phyloP scores from a whole-genome alignment of 2,797 vertebrate species.

The Rhinichthys osculus region DNA sequence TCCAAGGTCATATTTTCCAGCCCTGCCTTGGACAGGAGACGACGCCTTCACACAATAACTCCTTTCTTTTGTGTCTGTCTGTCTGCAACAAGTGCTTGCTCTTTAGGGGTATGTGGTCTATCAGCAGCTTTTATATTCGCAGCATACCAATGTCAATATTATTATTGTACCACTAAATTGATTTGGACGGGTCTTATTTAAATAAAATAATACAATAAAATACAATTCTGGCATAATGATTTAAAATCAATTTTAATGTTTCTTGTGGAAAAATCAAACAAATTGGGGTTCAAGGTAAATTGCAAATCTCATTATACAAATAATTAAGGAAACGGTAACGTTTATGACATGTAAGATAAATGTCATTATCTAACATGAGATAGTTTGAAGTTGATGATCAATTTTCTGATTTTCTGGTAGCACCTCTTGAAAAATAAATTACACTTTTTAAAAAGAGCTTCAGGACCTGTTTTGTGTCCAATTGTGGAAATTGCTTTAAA shows the following conservation, averaged over 20 bases:
- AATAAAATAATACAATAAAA: neutral
- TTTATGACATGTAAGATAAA: neutral
- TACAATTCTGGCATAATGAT: neutral
- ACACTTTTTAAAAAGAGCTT: neutral
- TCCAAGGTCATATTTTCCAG: conserved; percentile 58
- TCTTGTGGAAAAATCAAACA: neutral
- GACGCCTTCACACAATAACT: conserved; percentile 22
- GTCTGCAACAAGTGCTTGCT: conserved; percentile 8
- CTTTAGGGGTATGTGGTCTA: neutral
- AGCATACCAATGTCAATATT: neutral
- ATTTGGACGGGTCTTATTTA: neutral
- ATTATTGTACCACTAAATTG: neutral
- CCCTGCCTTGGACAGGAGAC: conserved; percentile 21
- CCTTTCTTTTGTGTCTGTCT: conserved; percentile 41
- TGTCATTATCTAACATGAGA: neutral
- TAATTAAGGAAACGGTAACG: neutral
- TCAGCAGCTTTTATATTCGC: neutral
- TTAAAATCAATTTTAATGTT: neutral
- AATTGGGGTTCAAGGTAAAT: neutral
- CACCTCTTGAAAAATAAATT: neutral
- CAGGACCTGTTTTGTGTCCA: neutral
- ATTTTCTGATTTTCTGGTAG: neutral
- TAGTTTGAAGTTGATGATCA: neutral
- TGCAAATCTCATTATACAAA: too few relatives aligned
- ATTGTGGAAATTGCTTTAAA: neutral